Evolutionary conservation across 2,888 invertebrate species (phyloP), one percentile per base, ranked within the genome.

Genomic region (Lomographa bimaculata): DNA sequence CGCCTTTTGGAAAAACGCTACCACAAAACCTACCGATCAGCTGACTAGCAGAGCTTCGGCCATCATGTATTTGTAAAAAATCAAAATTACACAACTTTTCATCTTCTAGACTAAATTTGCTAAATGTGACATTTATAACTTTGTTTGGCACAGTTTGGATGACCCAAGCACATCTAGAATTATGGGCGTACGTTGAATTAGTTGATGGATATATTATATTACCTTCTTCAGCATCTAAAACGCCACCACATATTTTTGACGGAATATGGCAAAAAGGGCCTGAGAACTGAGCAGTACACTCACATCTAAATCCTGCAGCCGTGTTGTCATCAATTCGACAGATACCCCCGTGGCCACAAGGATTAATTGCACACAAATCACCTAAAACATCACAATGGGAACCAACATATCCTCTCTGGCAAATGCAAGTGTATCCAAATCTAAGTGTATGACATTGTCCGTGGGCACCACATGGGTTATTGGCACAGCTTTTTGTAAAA

Each of bases 11-110:
- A 11, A 92, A 79, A 6, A 70, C 79, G 20, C 72, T 84, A 1
- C 97, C 97, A 79, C 98, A 98, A 79, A 93, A 97, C 62, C 94
- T 90, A 3, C 96, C 97, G 32, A 97, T 89, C 25, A 92, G 74
- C 47, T 93, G 93, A 25, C 93, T 91, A 0, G 93, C 92, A 7
- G 94, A 92, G 48, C 92, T 93, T 7, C 91, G 89, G 0, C 97
- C 98, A 77, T 98, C 97, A 64, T 97, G 94, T 35, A 98, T 93
- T 93, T 97, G 91, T 47, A 92, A 79, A 63, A 91, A 96, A 69
- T 96, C 95, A 52, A 90, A 93, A 23, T 80, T 75, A 64, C 96
- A 96, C 25, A 93, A 92, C 0, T 75, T 2, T 2, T 4, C 77
- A 1, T 77, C 96, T 53, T 96, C 96, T 52, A 98, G 60, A 61